Percentiles rank a stretch among this genome's conserved stretches.
Conservation (phyloP, 2,113 vertebrate species). For the Nipponia nippon region DNA sequence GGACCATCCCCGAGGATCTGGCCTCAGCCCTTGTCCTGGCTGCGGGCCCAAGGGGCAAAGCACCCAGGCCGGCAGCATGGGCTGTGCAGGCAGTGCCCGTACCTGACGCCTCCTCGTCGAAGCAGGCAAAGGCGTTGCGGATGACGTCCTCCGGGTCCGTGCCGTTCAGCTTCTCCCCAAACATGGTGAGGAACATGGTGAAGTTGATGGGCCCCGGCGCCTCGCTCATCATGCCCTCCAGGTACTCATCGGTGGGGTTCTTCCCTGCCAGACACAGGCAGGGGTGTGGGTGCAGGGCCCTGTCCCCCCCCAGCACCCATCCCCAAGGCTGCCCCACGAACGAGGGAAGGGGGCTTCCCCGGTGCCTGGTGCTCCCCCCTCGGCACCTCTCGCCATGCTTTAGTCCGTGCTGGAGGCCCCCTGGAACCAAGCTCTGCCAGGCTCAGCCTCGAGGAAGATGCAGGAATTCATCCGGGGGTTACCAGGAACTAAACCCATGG, state of each 20-base stretch:
- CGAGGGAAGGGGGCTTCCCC: not conserved
- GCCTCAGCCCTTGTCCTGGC: rapidly evolving
- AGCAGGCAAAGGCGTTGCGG: conserved; percentile 97
- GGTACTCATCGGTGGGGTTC: conserved; percentile 96
- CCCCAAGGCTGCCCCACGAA: rapidly evolving
- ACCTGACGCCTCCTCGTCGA: conserved; percentile 96
- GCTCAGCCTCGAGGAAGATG: not conserved
- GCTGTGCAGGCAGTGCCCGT: not conserved
- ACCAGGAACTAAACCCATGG: not conserved
- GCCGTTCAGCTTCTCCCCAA: conserved; percentile 95
- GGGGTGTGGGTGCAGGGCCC: not conserved
- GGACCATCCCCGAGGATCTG: not conserved
- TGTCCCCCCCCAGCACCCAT: not conserved
- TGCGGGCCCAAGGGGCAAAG: rapidly evolving
- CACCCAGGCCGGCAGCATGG: rapidly evolving
- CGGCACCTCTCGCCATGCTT: not conserved
- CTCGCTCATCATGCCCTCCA: conserved; percentile 98
- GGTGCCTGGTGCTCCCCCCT: not conserved
- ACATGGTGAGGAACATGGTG: conserved; percentile 99
- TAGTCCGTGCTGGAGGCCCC: rapidly evolving
- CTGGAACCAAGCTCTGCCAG: not conserved
- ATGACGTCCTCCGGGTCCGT: conserved; percentile 97
- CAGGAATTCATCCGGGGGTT: not conserved
- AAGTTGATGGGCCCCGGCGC: conserved; percentile 98
- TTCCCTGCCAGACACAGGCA: conserved; percentile 79